phyloP scores from a whole-genome alignment of 2,888 invertebrate species.

The Eristalis tenax region DNA sequence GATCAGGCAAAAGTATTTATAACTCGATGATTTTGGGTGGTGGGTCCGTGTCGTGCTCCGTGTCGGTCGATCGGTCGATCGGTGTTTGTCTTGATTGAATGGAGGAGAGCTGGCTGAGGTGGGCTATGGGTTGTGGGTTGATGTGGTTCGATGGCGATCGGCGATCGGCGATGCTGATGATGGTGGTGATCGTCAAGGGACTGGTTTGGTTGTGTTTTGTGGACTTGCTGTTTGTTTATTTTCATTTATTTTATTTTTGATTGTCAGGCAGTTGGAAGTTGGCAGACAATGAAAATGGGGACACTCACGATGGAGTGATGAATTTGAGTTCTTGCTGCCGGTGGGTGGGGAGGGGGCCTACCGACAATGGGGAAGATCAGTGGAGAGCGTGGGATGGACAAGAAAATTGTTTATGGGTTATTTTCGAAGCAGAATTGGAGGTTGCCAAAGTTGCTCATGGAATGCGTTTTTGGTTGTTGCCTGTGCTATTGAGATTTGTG shows the following conservation, averaged over 20 bases:
- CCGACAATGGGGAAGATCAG: conserved; percentile 33
- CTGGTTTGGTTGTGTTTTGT: conserved; percentile 42
- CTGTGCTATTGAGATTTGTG: no score
- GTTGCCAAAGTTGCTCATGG: background rate
- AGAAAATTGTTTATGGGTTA: background rate
- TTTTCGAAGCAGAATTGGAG: background rate
- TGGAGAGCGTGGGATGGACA: conserved; percentile 37
- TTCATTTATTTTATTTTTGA: conserved; percentile 37
- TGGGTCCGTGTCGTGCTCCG: no score
- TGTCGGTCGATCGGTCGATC: background rate
- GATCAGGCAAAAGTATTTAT: conserved; percentile 59
- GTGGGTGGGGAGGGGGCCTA: background rate
- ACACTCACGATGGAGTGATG: conserved; percentile 44
- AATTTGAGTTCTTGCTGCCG: background rate
- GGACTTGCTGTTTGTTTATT: background rate
- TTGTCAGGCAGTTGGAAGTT: conserved; percentile 60
- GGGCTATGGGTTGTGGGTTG: conserved; percentile 57
- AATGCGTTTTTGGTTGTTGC: no score
- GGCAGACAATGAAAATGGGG: conserved; percentile 55
- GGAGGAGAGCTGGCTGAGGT: conserved; percentile 19
- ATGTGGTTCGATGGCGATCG: background rate
- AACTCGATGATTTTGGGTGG: background rate
- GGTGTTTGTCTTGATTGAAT: conserved; percentile 47
- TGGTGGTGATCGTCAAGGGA: conserved; percentile 61
- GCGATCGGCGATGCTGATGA: conserved; percentile 7